Evolutionary conservation across 53 echinoderm and acorn worm genomes (phyloP).

Genomic region (Apostichopus leukothele): DNA sequence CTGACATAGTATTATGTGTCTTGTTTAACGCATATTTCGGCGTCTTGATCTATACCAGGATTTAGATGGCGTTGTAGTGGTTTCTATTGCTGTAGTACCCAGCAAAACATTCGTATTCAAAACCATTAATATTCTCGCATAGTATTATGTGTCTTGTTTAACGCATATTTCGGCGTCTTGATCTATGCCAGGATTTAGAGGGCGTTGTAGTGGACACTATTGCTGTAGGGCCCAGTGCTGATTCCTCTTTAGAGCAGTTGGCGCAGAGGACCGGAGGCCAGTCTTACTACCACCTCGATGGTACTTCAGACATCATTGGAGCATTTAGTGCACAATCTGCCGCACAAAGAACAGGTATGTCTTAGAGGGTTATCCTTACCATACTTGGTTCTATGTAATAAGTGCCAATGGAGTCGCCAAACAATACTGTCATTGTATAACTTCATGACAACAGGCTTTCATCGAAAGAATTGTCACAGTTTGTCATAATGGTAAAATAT

Average conservation of each 20-base stretch:
- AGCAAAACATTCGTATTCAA: background rate
- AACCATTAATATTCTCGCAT: too few relatives aligned
- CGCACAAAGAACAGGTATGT: constrained; percentile 38
- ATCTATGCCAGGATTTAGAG: constrained; percentile 5
- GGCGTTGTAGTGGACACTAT: constrained; percentile 74
- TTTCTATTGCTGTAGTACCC: constrained; percentile 75
- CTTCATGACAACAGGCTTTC: too few relatives aligned
- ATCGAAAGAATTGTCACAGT: too few relatives aligned
- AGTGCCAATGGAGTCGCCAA: background rate
- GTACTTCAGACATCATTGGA: constrained; percentile 59
- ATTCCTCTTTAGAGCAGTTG: constrained; percentile 66
- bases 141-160: too few relatives aligned
- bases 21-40: too few relatives aligned
- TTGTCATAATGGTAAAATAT: too few relatives aligned
- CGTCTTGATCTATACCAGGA: background rate
- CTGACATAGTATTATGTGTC: too few relatives aligned
- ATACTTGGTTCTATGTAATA: background rate
- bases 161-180: too few relatives aligned
- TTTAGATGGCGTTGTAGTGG: constrained; percentile 58
- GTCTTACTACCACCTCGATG: constrained; percentile 70
- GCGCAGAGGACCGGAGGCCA: constrained; percentile 68
- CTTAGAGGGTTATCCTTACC: background rate
- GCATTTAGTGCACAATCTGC: constrained; percentile 57
- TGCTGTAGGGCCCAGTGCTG: constrained; percentile 72
- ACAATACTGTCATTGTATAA: too few relatives aligned